These are phyloP conservation scores for Cisticola juncidis DNA, from an alignment of 2,113 vertebrate genomes.

Conservation along the genomic window DNA sequence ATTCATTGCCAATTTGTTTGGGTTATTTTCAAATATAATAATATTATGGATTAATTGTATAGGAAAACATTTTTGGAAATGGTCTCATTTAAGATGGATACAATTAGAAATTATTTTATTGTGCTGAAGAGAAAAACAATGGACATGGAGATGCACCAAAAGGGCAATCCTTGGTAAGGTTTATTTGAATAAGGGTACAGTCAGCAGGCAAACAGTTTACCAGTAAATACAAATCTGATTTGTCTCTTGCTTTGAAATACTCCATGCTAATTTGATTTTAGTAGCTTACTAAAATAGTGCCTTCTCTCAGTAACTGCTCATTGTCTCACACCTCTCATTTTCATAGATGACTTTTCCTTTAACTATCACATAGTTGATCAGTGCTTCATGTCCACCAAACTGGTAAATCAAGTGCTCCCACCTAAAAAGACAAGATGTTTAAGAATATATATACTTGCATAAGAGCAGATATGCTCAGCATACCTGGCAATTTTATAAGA, in stretches of 20 bases:
- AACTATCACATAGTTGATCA: slow-evolving; percentile 88
- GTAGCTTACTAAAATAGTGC: neutral
- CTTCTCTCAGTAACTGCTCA: slow-evolving; percentile 49
- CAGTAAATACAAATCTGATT: neutral
- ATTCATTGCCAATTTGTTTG: neutral
- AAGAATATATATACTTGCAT: neutral
- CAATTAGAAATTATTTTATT: neutral
- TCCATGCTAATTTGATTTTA: neutral
- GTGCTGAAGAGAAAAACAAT: neutral
- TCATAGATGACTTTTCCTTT: slow-evolving; percentile 86
- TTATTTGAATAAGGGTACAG: neutral
- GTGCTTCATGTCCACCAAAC: slow-evolving; percentile 89
- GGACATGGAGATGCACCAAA: neutral
- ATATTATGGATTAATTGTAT: neutral
- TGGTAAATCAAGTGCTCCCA: slow-evolving; percentile 99
- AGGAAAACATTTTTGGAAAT: neutral
- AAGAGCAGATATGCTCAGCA: neutral
- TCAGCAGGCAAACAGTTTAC: neutral
- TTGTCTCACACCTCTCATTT: slow-evolving; percentile 73
- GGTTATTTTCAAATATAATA: neutral
- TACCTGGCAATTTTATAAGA: neutral
- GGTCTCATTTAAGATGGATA: neutral
- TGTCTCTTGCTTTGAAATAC: neutral
- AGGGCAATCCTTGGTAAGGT: neutral
- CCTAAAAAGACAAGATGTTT: slow-evolving; percentile 71